phyloP scores from a whole-genome alignment of 2,797 vertebrate genomes.

The Fundulus diaphanus region DNA sequence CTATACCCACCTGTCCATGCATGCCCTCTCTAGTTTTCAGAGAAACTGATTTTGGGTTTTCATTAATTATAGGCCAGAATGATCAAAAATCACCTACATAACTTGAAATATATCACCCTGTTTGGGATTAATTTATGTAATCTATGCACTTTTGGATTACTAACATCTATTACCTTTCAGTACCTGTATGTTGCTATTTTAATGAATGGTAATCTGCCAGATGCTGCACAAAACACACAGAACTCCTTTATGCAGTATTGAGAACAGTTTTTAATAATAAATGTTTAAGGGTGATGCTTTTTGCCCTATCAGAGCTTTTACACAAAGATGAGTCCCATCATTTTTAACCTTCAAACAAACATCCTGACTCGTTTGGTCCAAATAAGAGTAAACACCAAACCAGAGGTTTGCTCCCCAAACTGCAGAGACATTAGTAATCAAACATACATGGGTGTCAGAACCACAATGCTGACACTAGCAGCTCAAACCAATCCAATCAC shows the following conservation, averaged over 20 bases:
- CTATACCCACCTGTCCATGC: too few species aligned
- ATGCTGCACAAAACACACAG: not conserved
- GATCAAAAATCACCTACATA: too few species aligned
- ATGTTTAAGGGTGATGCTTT: not conserved
- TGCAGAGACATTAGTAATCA: slow-evolving; percentile 14
- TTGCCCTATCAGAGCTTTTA: not conserved
- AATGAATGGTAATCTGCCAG: not conserved
- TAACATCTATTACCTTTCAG: not conserved
- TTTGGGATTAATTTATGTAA: not conserved
- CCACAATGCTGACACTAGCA: slow-evolving; percentile 3
- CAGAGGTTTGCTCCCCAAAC: not conserved
- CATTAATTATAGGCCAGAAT: too few species aligned
- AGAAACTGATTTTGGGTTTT: too few species aligned
- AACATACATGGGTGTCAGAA: not conserved
- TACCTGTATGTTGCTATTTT: not conserved
- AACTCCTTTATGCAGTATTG: too few species aligned
- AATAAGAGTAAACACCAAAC: not conserved
- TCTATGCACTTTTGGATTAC: not conserved
- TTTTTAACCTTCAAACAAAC: not conserved
- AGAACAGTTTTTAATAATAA: not conserved
- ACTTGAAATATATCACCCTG: not conserved
- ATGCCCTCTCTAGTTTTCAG: not conserved
- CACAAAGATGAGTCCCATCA: not conserved
- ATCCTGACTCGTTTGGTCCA: not conserved
- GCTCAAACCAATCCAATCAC: slow-evolving; percentile 25